Evolutionary conservation across 1,140 invertebrate species (phyloP).

Genomic region (Drosophila sechellia): DNA sequence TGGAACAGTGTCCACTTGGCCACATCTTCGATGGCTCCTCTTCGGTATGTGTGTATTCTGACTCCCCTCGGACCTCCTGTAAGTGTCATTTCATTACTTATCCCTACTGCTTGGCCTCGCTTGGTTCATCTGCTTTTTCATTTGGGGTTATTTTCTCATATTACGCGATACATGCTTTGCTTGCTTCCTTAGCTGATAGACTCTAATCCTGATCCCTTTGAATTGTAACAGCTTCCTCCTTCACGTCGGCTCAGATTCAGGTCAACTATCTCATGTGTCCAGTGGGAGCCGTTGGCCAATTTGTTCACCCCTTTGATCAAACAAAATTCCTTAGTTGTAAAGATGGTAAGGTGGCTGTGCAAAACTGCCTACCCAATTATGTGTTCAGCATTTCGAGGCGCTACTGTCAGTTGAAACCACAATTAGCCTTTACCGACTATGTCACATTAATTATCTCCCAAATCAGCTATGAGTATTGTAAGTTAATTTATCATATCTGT

Average conservation of each 20-base stretch:
- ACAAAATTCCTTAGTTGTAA: conserved; percentile 88
- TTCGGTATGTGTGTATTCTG: conserved; percentile 87
- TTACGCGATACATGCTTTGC: conserved; percentile 32
- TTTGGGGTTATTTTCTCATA: conserved; percentile 26
- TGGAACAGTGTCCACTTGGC: conserved; percentile 87
- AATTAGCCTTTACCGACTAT: conserved; percentile 83
- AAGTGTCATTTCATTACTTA: conserved; percentile 37
- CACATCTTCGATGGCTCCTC: conserved; percentile 87
- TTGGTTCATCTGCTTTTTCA: conserved; percentile 57
- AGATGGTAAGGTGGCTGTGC: conserved; percentile 86
- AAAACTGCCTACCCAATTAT: conserved; percentile 87
- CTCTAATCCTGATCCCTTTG: conserved; percentile 5
- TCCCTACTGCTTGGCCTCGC: conserved; percentile 26
- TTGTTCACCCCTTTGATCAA: conserved; percentile 87
- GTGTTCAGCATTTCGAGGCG: conserved; percentile 87
- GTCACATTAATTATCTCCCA: conserved; percentile 61
- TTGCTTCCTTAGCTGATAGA: conserved; percentile 9
- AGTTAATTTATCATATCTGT: conserved; percentile 25
- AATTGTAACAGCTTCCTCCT: conserved; percentile 14
- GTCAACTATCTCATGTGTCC: conserved; percentile 53
- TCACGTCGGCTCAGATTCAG: conserved; percentile 57
- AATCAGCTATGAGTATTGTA: conserved; percentile 69
- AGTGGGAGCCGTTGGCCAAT: conserved; percentile 84
- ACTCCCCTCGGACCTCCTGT: conserved; percentile 81
- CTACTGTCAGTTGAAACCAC: conserved; percentile 87